Percentiles rank a stretch among this genome's conserved stretches.
Evolutionary conservation across 2,888 invertebrate genomes (phyloP).

Genomic region (Congeria kusceri): DNA sequence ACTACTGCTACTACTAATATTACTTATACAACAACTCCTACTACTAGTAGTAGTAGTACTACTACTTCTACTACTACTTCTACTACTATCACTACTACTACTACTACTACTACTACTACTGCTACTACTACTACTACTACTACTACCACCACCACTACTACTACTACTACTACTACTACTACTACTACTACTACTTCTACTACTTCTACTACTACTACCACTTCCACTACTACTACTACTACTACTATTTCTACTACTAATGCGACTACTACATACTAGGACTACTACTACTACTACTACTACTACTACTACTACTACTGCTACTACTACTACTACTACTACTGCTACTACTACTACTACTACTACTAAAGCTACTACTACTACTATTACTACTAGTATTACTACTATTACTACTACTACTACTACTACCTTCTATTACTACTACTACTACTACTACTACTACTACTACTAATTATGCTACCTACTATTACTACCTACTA

Average conservation of each 20-base stretch:
- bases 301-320: background rate
- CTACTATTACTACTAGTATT: too few relatives aligned
- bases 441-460: conserved; percentile 1
- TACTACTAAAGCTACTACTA: too few relatives aligned
- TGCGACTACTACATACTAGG: too few relatives aligned
- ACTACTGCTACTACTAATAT: too few relatives aligned
- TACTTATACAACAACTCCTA: too few relatives aligned
- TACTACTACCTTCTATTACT: background rate
- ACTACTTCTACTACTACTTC: background rate
- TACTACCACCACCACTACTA: background rate
- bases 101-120: background rate
- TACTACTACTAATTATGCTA: too few relatives aligned
- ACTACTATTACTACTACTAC: background rate
- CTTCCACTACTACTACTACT: background rate
- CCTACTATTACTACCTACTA: too few relatives aligned
- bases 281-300: conserved; percentile 1
- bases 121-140: background rate
- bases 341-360: background rate
- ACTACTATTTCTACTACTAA: too few relatives aligned
- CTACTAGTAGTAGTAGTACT: background rate
- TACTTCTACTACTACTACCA: background rate
- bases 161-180: background rate
- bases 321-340: conserved; percentile 1
- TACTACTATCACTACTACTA: background rate
- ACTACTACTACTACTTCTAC: background rate